Conservation (phyloP, 2,113 vertebrate genomes). For the Ornithorhynchus anatinus region DNA sequence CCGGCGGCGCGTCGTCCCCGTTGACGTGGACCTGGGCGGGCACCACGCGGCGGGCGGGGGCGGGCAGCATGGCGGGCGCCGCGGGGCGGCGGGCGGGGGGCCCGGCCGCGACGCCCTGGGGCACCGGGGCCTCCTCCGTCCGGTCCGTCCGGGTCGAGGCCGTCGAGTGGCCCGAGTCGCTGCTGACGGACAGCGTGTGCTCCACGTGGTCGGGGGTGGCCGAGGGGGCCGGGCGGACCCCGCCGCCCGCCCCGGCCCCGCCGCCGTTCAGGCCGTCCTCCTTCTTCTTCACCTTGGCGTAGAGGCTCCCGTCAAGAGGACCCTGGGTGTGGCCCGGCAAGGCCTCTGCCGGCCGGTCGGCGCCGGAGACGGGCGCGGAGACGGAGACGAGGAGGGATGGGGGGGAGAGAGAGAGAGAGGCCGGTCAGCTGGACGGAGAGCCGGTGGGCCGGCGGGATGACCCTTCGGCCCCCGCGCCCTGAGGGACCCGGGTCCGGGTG, state of each 20-base stretch:
- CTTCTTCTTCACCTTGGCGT: constrained; percentile 98
- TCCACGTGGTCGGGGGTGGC: constrained; percentile 82
- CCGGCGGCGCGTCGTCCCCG: constrained; percentile 68
- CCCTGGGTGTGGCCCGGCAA: constrained; percentile 95
- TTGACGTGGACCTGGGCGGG: constrained; percentile 95
- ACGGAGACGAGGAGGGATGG: background rate
- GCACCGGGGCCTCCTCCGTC: constrained; percentile 82
- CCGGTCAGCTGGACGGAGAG: too few species aligned
- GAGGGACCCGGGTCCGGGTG: background rate
- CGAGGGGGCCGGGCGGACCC: constrained; percentile 74
- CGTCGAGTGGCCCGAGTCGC: constrained; percentile 95
- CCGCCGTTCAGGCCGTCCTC: constrained; percentile 83
- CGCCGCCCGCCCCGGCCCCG: constrained; percentile 72
- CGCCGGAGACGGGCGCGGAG: background rate
- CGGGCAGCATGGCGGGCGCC: constrained; percentile 39
- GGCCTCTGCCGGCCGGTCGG: constrained; percentile 67
- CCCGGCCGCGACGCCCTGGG: constrained; percentile 44
- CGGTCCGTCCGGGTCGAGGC: constrained; percentile 96
- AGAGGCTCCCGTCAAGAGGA: constrained; percentile 95
- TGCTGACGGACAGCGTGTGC: constrained; percentile 95
- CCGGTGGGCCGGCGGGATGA: background rate
- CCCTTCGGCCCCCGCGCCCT: background rate
- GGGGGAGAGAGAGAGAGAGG: background rate
- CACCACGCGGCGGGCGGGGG: constrained; percentile 77
- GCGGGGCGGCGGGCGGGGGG: constrained; percentile 56